Percentiles rank a stretch among this genome's conserved stretches.
Evolutionary conservation across 2,888 invertebrate species (phyloP).

Genomic region (Anthrax anthrax): DNA sequence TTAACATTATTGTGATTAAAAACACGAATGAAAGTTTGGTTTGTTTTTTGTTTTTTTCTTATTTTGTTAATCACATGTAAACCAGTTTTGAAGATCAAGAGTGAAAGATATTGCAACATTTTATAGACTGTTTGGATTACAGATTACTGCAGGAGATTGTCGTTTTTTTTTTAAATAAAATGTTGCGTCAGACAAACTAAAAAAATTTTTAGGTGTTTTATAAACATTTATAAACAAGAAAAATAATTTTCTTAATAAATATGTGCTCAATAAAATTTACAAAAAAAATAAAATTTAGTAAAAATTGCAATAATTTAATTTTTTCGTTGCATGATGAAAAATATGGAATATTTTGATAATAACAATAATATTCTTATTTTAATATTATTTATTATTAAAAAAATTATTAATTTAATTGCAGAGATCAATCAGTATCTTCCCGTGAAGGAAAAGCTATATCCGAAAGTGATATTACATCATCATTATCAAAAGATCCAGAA

Average conservation of each 20-base stretch:
- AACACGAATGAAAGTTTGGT: background rate
- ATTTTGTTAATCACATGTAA: background rate
- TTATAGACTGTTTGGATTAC: background rate
- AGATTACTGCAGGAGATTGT: background rate
- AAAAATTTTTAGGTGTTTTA: too few species aligned
- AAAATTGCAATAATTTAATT: too few species aligned
- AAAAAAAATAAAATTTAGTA: too few species aligned
- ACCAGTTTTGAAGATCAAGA: background rate
- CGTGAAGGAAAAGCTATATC: constrained; percentile 32
- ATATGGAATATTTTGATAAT: too few species aligned
- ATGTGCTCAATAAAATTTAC: too few species aligned
- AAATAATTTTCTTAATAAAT: too few species aligned
- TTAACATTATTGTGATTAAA: background rate
- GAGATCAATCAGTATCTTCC: constrained; percentile 27
- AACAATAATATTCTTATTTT: too few species aligned
- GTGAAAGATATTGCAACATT: background rate
- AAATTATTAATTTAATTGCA: constrained; percentile 14
- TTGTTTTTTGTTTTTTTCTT: background rate
- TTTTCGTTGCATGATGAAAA: too few species aligned
- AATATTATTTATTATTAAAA: too few species aligned
- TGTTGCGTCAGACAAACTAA: background rate
- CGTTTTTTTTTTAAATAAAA: background rate
- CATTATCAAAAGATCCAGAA: constrained; percentile 38
- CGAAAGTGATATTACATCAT: constrained; percentile 38
- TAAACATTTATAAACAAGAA: too few species aligned